Evolutionary conservation across 2,888 invertebrate species (phyloP).

Genomic region (Polia nebulosa): DNA sequence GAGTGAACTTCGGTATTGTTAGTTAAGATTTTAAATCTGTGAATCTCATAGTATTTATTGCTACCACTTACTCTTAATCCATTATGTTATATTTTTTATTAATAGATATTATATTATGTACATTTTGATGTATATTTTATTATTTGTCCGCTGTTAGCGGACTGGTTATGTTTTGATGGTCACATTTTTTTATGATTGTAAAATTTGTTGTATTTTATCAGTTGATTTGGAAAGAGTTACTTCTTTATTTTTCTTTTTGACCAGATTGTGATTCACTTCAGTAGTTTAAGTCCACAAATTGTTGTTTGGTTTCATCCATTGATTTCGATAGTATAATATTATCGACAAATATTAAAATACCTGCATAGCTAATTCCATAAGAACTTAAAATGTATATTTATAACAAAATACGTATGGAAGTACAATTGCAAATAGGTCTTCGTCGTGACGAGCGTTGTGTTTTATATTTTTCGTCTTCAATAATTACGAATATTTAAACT

Average conservation of each 20-base stretch:
- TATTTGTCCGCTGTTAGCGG: slow-evolving; percentile 87
- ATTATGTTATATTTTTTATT: slow-evolving; percentile 90
- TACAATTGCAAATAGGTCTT: slow-evolving; percentile 88
- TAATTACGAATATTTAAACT: slow-evolving; percentile 79
- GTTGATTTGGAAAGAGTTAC: slow-evolving; percentile 83
- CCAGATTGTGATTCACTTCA: slow-evolving; percentile 82
- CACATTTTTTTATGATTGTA: slow-evolving; percentile 88
- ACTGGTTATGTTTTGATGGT: slow-evolving; percentile 87
- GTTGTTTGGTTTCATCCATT: slow-evolving; percentile 81
- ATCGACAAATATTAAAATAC: slow-evolving; percentile 76
- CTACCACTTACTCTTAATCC: slow-evolving; percentile 89
- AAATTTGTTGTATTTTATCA: slow-evolving; percentile 89
- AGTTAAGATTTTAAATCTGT: slow-evolving; percentile 91
- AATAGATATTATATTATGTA: slow-evolving; percentile 90
- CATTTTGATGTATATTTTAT: slow-evolving; percentile 91
- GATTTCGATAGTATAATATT: slow-evolving; percentile 76
- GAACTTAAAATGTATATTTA: slow-evolving; percentile 83
- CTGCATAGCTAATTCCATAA: slow-evolving; percentile 83
- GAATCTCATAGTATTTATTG: slow-evolving; percentile 91
- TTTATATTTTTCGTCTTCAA: slow-evolving; percentile 81
- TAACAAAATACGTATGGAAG: slow-evolving; percentile 91
- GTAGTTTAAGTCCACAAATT: slow-evolving; percentile 80
- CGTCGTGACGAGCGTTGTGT: slow-evolving; percentile 79
- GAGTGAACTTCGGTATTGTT: slow-evolving; percentile 89
- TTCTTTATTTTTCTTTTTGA: slow-evolving; percentile 79